These are phyloP conservation scores for Orycteropus afer DNA, from an alignment of 2,113 vertebrate genomes.

Conservation along the genomic window DNA sequence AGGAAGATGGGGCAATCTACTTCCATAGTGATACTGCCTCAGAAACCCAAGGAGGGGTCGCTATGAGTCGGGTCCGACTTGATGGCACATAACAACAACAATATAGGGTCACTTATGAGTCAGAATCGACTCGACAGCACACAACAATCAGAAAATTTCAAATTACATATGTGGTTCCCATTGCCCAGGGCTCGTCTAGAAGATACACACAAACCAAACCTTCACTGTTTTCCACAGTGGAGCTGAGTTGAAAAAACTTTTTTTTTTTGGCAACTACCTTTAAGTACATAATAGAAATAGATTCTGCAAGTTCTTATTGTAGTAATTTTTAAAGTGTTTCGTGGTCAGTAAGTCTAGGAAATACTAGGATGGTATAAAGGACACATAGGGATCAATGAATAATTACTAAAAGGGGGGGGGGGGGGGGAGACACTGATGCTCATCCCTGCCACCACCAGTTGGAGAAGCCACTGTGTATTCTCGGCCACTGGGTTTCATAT, in stretches of 20 bases:
- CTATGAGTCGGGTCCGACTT: too few relatives aligned
- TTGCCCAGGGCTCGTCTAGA: neutral
- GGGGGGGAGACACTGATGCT: too few relatives aligned
- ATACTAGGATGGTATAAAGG: slow-evolving; percentile 15
- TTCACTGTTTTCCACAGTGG: neutral
- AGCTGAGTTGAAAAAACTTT: neutral
- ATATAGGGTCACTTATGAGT: too few relatives aligned
- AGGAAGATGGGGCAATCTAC: too few relatives aligned
- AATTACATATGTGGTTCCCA: neutral
- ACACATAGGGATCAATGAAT: neutral
- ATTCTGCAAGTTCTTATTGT: neutral
- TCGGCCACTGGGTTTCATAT: neutral
- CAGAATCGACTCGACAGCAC: neutral
- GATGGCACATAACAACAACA: too few relatives aligned
- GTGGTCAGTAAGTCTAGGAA: neutral
- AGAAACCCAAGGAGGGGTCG: too few relatives aligned
- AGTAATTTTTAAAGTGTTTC: neutral
- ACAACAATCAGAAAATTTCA: neutral
- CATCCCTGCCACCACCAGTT: neutral
- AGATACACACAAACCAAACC: neutral
- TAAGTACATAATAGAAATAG: neutral
- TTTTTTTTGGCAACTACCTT: neutral
- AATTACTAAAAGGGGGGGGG: neutral
- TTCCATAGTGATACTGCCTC: too few relatives aligned
- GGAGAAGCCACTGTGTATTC: neutral